These are phyloP conservation scores for Motacilla tschutschensis DNA, from an alignment of 2,113 vertebrate genomes.

Conservation along the genomic window DNA sequence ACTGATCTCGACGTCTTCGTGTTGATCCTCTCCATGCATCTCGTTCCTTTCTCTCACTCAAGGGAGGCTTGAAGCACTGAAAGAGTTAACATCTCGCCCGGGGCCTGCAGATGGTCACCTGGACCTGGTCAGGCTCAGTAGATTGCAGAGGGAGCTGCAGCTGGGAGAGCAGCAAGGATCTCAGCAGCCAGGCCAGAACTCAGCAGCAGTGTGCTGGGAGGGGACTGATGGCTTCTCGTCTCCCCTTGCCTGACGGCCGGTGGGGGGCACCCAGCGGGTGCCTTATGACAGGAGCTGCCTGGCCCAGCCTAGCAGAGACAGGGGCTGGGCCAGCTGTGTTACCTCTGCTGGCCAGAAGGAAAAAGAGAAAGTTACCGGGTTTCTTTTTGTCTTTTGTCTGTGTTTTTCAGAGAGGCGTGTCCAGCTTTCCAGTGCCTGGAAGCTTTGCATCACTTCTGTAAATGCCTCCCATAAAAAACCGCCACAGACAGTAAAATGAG, in stretches of 20 bases:
- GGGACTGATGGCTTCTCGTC: neutral
- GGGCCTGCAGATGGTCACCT: too few relatives aligned
- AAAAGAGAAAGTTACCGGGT: neutral
- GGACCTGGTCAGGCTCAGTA: neutral
- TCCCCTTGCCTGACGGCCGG: too few relatives aligned
- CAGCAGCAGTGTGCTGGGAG: neutral
- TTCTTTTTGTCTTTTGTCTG: neutral
- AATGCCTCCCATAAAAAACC: neutral
- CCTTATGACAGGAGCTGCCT: neutral
- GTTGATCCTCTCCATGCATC: neutral
- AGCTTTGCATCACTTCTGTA: neutral
- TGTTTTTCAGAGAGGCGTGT: neutral
- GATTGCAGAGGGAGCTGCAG: neutral
- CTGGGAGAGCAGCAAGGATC: too few relatives aligned
- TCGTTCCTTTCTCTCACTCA: neutral
- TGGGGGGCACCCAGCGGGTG: too few relatives aligned
- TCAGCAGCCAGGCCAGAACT: neutral
- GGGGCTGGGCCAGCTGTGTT: neutral
- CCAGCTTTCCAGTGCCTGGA: neutral
- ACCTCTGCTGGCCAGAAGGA: neutral
- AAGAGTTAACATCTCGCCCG: neutral
- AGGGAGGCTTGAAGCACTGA: neutral
- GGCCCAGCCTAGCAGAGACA: too few relatives aligned
- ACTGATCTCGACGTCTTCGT: neutral
- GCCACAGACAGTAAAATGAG: neutral